Conservation (phyloP, 1,140 invertebrate species). For the Drosophila truncata region DNA sequence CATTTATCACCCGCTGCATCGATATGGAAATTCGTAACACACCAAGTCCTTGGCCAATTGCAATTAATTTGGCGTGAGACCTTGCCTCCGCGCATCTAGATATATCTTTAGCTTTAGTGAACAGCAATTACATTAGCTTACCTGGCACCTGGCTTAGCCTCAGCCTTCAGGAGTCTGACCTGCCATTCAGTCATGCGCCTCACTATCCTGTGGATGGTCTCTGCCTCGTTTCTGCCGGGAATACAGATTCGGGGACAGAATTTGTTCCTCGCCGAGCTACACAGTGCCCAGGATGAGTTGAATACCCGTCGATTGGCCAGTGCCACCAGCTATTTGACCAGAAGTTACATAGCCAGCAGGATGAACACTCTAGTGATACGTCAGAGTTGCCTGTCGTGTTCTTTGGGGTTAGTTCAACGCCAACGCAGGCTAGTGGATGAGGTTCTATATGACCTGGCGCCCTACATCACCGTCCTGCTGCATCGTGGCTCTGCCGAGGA, state of each 20-base stretch:
- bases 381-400: constrained; percentile 35
- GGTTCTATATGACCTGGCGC: constrained; percentile 24
- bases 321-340: constrained; percentile 35
- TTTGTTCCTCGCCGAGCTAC: constrained; percentile 1
- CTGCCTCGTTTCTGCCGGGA: not conserved
- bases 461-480: constrained; percentile 39
- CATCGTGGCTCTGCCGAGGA: constrained; percentile 8
- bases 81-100: not conserved
- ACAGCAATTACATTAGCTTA: constrained; percentile 27
- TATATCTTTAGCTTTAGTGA: not conserved
- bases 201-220: constrained; percentile 19
- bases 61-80: constrained; percentile 29
- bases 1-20: not conserved
- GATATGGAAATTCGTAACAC: not conserved
- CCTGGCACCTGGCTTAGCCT: not conserved
- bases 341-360: constrained; percentile 41
- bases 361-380: constrained; percentile 61
- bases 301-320: constrained; percentile 26
- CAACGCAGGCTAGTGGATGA: constrained; percentile 44
- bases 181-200: constrained; percentile 30
- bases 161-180: not conserved
- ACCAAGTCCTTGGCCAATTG: not conserved
- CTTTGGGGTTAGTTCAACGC: not conserved
- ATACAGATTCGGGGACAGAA: not conserved
- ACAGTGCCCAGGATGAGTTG: constrained; percentile 13